Conservation (phyloP, 2,797 vertebrate species). For the Podargus strigoides region DNA sequence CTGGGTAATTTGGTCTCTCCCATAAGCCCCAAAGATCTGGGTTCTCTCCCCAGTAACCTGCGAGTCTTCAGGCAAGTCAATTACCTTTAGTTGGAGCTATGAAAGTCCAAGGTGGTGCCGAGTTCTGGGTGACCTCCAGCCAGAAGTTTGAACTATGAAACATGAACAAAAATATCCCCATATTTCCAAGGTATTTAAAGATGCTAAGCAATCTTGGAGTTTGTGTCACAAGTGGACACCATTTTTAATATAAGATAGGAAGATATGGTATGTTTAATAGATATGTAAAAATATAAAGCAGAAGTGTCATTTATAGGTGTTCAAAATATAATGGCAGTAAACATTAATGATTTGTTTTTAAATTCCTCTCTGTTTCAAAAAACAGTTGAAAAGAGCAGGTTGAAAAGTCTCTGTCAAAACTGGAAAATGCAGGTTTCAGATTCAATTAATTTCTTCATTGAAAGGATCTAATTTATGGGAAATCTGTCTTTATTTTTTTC, state of each 20-base stretch:
- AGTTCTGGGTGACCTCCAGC: neutral
- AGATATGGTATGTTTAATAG: neutral
- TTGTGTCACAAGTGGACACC: accelerated
- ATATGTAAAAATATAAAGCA: neutral
- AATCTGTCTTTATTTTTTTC: neutral
- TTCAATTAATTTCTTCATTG: neutral
- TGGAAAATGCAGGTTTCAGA: neutral
- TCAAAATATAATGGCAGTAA: neutral
- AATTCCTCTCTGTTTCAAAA: neutral
- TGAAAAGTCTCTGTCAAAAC: neutral
- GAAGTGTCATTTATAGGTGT: neutral
- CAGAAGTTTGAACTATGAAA: neutral
- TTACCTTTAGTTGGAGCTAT: neutral
- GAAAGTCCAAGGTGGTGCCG: neutral
- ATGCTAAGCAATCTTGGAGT: neutral
- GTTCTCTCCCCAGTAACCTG: neutral
- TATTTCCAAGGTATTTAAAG: neutral
- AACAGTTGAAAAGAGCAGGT: neutral
- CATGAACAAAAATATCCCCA: neutral
- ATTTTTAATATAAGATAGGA: neutral
- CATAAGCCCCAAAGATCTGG: neutral
- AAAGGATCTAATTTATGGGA: neutral
- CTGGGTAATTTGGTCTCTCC: neutral
- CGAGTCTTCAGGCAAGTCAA: neutral
- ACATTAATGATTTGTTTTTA: neutral